Conservation (phyloP, 1,140 invertebrate genomes). For the Pseudomyrmex dendroicus region DNA sequence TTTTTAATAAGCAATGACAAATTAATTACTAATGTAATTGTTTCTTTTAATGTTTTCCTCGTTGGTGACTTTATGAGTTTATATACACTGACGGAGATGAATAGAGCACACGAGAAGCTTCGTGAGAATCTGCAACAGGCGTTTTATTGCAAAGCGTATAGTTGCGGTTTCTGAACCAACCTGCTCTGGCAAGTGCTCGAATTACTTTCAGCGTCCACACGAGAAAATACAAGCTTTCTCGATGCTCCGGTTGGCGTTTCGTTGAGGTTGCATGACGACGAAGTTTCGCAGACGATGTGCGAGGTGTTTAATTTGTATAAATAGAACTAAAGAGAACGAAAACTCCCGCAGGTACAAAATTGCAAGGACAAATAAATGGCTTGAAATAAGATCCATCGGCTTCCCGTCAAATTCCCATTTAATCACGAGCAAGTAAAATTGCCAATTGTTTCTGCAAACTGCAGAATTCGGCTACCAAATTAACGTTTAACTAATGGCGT, state of each 20-base stretch:
- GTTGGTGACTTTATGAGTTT: background rate
- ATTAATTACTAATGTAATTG: background rate
- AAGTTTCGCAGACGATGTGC: conserved; percentile 20
- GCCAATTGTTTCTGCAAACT: background rate
- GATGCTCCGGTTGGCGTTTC: background rate
- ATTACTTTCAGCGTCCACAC: conserved; percentile 36
- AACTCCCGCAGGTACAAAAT: background rate
- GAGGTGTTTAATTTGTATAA: conserved; percentile 60
- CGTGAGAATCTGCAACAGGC: conserved; percentile 27
- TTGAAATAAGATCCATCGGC: background rate
- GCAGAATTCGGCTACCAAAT: background rate
- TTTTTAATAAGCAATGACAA: background rate
- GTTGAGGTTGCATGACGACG: background rate
- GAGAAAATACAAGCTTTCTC: conserved; percentile 19
- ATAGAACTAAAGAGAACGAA: conserved; percentile 25
- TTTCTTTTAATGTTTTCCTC: background rate
- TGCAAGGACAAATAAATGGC: background rate
- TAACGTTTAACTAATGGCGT: conserved; percentile 20
- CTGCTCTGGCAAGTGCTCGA: background rate
- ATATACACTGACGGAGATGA: conserved; percentile 12
- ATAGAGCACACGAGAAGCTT: background rate
- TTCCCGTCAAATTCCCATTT: background rate
- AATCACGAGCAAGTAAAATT: background rate
- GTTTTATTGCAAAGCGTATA: conserved; percentile 43
- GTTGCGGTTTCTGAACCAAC: conserved; percentile 1